These are phyloP conservation scores for Neoaliturus tenellus DNA, from an alignment of 2,888 invertebrate genomes.

Conservation along the genomic window DNA sequence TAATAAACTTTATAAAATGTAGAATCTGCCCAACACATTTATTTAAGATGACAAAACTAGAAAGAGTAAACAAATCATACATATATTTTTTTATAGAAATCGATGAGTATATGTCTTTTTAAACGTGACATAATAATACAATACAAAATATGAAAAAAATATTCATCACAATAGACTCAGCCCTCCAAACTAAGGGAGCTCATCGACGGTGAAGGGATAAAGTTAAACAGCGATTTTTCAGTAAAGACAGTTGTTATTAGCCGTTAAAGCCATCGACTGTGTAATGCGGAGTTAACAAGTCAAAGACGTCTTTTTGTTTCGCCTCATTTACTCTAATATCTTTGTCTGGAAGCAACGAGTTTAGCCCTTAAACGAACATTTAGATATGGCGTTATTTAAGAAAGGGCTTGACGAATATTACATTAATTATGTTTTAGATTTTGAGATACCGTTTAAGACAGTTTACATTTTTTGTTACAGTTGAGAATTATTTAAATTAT, in stretches of 20 bases:
- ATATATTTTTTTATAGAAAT: no score
- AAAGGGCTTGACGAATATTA: background rate
- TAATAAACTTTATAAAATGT: no score
- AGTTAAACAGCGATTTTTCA: constrained; percentile 27
- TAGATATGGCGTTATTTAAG: background rate
- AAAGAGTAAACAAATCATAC: no score
- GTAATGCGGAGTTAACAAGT: constrained; percentile 41
- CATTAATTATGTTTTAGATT: background rate
- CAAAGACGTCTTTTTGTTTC: constrained; percentile 33
- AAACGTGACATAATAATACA: no score
- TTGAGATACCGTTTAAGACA: background rate
- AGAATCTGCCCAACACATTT: no score
- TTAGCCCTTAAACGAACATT: constrained; percentile 19
- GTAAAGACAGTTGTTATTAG: constrained; percentile 34
- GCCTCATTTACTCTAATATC: constrained; percentile 33
- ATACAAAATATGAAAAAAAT: no score
- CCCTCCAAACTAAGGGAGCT: no score
- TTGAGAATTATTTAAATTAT: no score
- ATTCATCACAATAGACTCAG: no score
- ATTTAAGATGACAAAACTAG: no score
- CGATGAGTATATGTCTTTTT: no score
- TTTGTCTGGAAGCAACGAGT: constrained; percentile 15
- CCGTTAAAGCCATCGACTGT: constrained; percentile 19
- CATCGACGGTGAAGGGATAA: background rate
- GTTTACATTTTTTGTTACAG: no score